These are phyloP conservation scores for Lasiurus borealis DNA, from an alignment of 2,113 vertebrate genomes.

Conservation along the genomic window DNA sequence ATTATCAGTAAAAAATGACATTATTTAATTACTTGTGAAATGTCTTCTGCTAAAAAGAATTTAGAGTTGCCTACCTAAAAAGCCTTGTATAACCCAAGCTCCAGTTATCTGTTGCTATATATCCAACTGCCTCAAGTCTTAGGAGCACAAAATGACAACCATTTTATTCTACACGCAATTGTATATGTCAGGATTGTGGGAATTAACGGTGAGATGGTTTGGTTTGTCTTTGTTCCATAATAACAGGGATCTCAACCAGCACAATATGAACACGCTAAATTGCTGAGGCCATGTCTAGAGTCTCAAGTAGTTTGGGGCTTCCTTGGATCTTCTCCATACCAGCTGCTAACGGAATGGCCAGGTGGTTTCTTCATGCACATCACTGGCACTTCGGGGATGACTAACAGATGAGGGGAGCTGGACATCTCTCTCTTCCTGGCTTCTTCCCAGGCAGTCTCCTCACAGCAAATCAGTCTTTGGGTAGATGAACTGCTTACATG, in stretches of 20 bases:
- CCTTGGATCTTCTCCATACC: not conserved
- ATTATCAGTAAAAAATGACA: not conserved
- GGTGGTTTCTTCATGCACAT: not conserved
- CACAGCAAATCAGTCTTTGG: too few relatives aligned
- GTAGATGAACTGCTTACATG: not conserved
- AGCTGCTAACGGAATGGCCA: too few relatives aligned
- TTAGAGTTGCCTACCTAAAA: not conserved
- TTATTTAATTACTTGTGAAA: not conserved
- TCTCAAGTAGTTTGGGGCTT: too few relatives aligned
- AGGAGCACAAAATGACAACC: not conserved
- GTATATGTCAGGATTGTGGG: not conserved
- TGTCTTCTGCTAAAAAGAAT: not conserved
- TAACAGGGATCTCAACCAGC: not conserved
- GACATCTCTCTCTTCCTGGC: not conserved
- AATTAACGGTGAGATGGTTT: not conserved
- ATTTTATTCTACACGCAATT: not conserved
- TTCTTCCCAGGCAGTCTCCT: not conserved
- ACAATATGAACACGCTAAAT: not conserved
- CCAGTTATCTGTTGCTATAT: not conserved
- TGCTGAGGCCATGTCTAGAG: not conserved
- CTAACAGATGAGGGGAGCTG: accelerated
- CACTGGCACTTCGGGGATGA: not conserved
- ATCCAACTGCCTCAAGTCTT: not conserved
- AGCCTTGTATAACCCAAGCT: not conserved
- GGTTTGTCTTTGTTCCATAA: not conserved